Conservation (phyloP, 2,797 vertebrate species). For the Paguma larvata region DNA sequence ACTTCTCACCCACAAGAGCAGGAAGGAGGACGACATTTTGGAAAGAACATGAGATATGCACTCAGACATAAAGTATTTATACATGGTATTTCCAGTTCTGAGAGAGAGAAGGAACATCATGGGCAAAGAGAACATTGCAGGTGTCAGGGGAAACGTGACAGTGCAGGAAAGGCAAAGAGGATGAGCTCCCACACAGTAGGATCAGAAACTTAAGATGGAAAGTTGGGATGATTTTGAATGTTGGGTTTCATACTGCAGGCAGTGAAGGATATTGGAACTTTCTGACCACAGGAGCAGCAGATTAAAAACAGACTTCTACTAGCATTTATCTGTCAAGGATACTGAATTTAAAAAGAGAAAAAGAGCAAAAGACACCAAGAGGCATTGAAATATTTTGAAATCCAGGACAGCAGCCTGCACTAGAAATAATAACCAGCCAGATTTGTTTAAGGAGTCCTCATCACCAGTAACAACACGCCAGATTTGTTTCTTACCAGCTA, state of each 20-base stretch:
- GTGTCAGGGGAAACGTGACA: not conserved
- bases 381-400: conserved; percentile 71
- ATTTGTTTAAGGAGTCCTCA: conserved; percentile 69
- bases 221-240: not conserved
- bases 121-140: not conserved
- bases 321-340: conserved; percentile 40
- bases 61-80: not conserved
- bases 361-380: not conserved
- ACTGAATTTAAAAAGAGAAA: conserved; percentile 34
- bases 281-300: not conserved
- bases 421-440: conserved; percentile 64
- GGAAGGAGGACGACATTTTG: not conserved
- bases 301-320: conserved; percentile 41
- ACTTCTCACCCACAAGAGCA: not conserved
- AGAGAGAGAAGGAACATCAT: not conserved
- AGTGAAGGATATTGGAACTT: not conserved
- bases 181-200: not conserved
- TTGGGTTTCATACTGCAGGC: not conserved
- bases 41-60: not conserved
- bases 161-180: not conserved
- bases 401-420: conserved; percentile 42
- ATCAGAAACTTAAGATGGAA: not conserved
- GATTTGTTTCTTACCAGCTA: conserved; percentile 73
- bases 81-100: not conserved
- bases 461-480: conserved; percentile 60